Base-by-base conservation (phyloP, 2,113 vertebrate species). In the Chionomys nivalis region DNA sequence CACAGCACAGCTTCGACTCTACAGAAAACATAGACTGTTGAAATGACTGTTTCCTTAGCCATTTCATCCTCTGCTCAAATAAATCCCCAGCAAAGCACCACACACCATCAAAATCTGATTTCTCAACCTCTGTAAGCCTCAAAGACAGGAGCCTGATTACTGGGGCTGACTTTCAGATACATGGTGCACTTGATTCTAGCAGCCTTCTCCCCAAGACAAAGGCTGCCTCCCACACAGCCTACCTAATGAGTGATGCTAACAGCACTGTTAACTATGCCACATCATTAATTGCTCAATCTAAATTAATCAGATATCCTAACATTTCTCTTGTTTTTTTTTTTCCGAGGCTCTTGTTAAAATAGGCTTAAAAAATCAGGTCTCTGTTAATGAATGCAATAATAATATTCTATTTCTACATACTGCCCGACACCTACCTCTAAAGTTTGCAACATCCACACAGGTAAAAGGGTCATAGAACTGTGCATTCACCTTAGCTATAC, bases 281-380 rank as follows among this genome's bases (percentile, higher is more conserved):
- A 96, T 78, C 2, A 8, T 91, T 97, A 97, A 97, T 97, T 97
- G 97, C 49, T 91, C 93, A 58, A 79, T 78, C 93, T 96, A 97
- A 97, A 90, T 97, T 96, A 97, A 97, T 97, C 95, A 92, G 95
- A 97, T 97, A 96, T 96, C 94, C 36, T 26, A 95, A 96, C 93
- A 95, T 93, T 96, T 95, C 70, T 96, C 96, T 93, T 89, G 65
- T 94, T 97, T 96, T 97, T 96, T 96, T 97, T 97, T 78, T 36
- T 3, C 89, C 94, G 97, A 96, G 47, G 26, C 55, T 94, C 78
- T 92, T 75, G 52, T 92, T 94, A 97, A 28, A 91, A 86, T 76
- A 91, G 82, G 55, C 83, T 92, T 61, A 97, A 95, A 96, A 87
- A 97, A 96, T 81, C 65, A 44, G 65, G 72, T 97, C 93, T 97